Percentiles rank a stretch among this genome's conserved stretches.
Conservation (phyloP, 30 jellyfish, hydroid and myxozoan genomes). For the Aurelia aurita region DNA sequence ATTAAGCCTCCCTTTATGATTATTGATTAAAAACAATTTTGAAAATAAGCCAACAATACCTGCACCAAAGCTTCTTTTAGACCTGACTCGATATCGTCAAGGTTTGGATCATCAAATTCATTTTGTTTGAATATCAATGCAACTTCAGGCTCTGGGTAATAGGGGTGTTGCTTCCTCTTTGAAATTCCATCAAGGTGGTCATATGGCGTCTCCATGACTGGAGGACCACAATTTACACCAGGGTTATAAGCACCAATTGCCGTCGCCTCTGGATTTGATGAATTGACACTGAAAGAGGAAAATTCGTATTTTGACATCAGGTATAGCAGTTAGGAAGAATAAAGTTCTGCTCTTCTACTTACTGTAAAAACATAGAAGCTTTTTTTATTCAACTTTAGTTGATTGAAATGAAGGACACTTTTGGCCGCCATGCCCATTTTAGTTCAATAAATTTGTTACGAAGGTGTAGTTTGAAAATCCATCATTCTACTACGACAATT, state of each 20-base stretch:
- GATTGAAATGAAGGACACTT: no score
- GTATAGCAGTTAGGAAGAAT: no score
- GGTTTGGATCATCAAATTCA: conserved; percentile 86
- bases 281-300: conserved; percentile 18
- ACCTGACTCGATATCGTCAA: conserved; percentile 76
- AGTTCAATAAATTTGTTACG: no score
- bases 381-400: no score
- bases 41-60: conserved; percentile 19
- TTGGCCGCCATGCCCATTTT: no score
- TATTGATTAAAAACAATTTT: background rate
- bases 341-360: no score
- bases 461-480: no score
- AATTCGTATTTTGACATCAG: background rate
- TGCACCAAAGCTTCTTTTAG: conserved; percentile 79
- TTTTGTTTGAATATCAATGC: conserved; percentile 82
- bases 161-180: conserved; percentile 70
- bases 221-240: conserved; percentile 85
- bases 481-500: no score
- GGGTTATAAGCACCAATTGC: conserved; percentile 66
- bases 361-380: no score
- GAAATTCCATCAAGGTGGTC: conserved; percentile 93
- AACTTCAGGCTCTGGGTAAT: conserved; percentile 94
- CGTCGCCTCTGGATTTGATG: conserved; percentile 42
- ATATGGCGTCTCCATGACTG: conserved; percentile 69
- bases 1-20: background rate